Evolutionary conservation across 2,113 vertebrate species (phyloP).

Genomic region (Spermophilus dauricus): DNA sequence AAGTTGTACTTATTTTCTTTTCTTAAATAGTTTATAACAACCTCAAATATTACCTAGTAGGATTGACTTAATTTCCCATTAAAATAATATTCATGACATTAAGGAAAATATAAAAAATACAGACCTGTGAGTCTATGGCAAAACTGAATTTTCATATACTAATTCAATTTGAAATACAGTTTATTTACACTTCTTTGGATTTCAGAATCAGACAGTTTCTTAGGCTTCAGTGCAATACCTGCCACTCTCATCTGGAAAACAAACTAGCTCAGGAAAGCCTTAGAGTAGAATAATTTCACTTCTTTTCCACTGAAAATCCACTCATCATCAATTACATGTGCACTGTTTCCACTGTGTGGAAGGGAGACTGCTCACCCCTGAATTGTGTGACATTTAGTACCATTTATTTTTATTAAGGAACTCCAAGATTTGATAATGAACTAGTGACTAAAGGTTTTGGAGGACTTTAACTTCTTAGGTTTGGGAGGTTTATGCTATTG

Average conservation of each 20-base stretch:
- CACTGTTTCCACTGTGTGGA: not conserved
- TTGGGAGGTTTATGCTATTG: not conserved
- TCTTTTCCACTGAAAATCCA: not conserved
- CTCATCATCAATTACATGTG: not conserved
- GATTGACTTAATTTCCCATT: not conserved
- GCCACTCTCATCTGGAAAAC: not conserved
- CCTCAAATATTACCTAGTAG: not conserved
- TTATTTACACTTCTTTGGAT: not conserved
- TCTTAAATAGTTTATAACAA: not conserved
- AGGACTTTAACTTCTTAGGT: not conserved
- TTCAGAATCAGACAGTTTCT: not conserved
- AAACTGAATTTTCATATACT: slow-evolving; percentile 9
- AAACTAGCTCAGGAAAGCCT: not conserved
- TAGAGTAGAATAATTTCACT: not conserved
- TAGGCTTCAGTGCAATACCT: not conserved
- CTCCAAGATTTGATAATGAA: slow-evolving; percentile 35
- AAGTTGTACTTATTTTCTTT: not conserved
- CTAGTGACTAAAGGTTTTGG: not conserved
- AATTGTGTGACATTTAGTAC: not conserved
- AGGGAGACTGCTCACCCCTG: accelerated
- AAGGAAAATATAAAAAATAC: not conserved
- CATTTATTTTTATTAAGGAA: not conserved
- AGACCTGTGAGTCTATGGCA: not conserved
- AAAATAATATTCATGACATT: not conserved
- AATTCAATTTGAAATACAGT: not conserved